phyloP scores from a whole-genome alignment of 30 jellyfish, hydroid and myxozoan genomes.

The Clytia hemisphaerica region DNA sequence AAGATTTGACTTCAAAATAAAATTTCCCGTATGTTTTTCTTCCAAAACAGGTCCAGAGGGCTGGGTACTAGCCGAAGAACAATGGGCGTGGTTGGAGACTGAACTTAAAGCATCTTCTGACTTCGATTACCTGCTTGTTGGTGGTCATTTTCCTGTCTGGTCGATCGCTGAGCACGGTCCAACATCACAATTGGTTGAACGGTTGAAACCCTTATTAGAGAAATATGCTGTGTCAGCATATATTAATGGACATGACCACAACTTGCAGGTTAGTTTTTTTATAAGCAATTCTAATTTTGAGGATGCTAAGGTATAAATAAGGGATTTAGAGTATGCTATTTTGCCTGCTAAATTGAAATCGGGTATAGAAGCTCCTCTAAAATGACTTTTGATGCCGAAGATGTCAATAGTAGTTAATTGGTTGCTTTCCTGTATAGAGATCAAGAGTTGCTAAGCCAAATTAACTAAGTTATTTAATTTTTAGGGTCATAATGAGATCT shows the following conservation, averaged over 20 bases:
- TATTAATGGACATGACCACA: constrained; percentile 90
- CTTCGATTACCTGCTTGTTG: constrained; percentile 78
- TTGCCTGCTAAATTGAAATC: not conserved
- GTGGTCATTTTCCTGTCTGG: constrained; percentile 95
- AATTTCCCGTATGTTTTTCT: too few species aligned
- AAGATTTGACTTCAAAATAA: not conserved
- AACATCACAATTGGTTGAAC: constrained; percentile 51
- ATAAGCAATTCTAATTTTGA: not conserved
- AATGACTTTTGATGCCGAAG: too few species aligned
- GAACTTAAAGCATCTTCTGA: constrained; percentile 50
- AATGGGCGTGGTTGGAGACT: constrained; percentile 68
- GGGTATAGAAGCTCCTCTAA: not conserved
- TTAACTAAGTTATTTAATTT: too few species aligned
- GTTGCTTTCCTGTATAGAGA: too few species aligned
- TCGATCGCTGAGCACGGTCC: constrained; percentile 91
- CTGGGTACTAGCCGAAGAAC: constrained; percentile 31
- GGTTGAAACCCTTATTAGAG: constrained; percentile 74
- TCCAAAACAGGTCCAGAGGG: constrained; percentile 78
- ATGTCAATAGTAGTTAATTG: too few species aligned
- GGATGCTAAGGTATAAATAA: not conserved
- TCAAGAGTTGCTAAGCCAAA: too few species aligned
- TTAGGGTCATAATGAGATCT: too few species aligned
- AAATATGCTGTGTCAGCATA: constrained; percentile 75
- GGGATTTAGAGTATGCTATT: too few species aligned
- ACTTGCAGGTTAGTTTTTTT: constrained; percentile 54